Percentiles rank a stretch among this genome's conserved stretches.
phyloP scores from a whole-genome alignment of 2,888 invertebrate species.

The Diarsia brunnea region DNA sequence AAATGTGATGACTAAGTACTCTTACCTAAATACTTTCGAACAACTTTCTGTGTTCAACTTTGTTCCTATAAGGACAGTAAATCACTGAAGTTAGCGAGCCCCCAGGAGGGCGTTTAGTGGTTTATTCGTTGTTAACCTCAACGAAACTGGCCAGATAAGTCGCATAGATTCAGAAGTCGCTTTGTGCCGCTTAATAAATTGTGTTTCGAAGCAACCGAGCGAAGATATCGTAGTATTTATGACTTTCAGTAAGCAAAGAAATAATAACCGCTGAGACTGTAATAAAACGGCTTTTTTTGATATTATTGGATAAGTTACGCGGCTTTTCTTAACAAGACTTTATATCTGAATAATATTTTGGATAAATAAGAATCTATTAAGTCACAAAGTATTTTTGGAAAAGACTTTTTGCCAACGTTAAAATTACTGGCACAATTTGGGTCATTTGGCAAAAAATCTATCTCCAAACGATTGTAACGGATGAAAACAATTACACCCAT shows the following conservation, averaged over 20 bases:
- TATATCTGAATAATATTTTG: conserved; percentile 34
- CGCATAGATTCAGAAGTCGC: conserved; percentile 62
- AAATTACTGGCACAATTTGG: conserved; percentile 14
- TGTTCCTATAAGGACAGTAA: conserved; percentile 56
- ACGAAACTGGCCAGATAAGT: conserved; percentile 69
- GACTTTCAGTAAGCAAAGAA: conserved; percentile 59
- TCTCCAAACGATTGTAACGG: conserved; percentile 28
- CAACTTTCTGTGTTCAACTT: conserved; percentile 43
- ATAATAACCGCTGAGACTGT: conserved; percentile 54
- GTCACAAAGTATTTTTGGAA: conserved; percentile 1
- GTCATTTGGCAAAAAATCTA: conserved; percentile 33
- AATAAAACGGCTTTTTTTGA: conserved; percentile 52
- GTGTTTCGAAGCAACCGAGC: conserved; percentile 61
- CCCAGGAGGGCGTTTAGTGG: conserved; percentile 68
- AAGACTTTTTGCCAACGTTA: conserved; percentile 23
- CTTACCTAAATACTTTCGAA: conserved; percentile 24
- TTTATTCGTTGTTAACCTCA: conserved; percentile 69
- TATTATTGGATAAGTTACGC: conserved; percentile 56
- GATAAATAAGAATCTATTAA: conserved; percentile 40
- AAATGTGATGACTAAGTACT: conserved; percentile 19
- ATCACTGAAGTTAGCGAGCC: conserved; percentile 63
- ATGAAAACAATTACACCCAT: conserved; percentile 55
- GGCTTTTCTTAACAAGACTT: conserved; percentile 44
- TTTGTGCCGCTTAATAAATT: conserved; percentile 67
- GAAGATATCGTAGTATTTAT: conserved; percentile 66